phyloP scores from a whole-genome alignment of 2,113 vertebrate species.

The Isurus oxyrinchus region DNA sequence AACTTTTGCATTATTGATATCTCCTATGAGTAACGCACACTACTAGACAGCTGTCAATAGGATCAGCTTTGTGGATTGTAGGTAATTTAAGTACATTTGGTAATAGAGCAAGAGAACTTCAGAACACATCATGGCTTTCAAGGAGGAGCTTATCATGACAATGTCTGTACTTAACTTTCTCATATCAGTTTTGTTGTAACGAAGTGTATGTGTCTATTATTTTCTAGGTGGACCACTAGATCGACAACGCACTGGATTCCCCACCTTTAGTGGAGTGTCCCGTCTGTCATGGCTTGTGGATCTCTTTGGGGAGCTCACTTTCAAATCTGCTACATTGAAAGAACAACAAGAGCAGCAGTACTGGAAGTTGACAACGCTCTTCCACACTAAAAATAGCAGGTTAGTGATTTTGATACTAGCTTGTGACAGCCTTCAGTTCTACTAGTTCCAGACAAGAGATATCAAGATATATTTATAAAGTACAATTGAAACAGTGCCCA shows the following conservation, averaged over 20 bases:
- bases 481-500: not conserved
- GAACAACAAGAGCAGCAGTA: slow-evolving; percentile 60
- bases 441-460: not conserved
- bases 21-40: not conserved
- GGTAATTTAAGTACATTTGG: not conserved
- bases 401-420: slow-evolving; percentile 47
- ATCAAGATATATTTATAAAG: not conserved
- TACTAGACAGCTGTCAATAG: not conserved
- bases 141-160: not conserved
- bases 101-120: not conserved
- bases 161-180: not conserved
- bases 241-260: slow-evolving; percentile 71
- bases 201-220: not conserved
- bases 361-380: slow-evolving; percentile 74
- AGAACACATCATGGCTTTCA: not conserved
- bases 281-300: slow-evolving; percentile 84
- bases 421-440: not conserved
- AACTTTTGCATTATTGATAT: not conserved
- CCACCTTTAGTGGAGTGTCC: slow-evolving; percentile 77
- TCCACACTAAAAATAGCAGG: slow-evolving; percentile 68
- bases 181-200: not conserved
- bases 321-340: slow-evolving; percentile 63
- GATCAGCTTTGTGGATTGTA: not conserved
- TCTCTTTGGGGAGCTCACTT: slow-evolving; percentile 79
- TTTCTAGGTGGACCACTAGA: slow-evolving; percentile 64